Percentiles rank a stretch among this genome's conserved stretches.
Evolutionary conservation across 2,113 vertebrate genomes (phyloP).

Genomic region (Gallinago jamesoni): DNA sequence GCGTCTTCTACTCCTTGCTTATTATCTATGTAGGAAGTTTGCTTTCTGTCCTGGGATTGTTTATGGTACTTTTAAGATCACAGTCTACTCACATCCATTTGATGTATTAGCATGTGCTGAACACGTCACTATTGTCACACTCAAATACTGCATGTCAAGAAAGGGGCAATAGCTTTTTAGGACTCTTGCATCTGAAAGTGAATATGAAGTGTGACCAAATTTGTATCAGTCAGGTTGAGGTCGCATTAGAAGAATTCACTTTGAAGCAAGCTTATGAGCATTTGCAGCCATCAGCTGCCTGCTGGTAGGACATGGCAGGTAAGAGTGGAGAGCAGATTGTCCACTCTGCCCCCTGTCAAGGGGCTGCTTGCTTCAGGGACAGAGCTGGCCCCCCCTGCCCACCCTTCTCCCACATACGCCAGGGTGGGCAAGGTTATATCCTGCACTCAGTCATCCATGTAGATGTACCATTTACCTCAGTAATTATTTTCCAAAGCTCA

Average conservation of each 20-base stretch:
- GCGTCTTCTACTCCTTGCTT: background rate
- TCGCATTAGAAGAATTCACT: background rate
- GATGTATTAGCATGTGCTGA: background rate
- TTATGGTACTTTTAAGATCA: background rate
- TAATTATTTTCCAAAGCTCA: background rate
- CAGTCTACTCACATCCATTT: background rate
- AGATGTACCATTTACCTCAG: background rate
- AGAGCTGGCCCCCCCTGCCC: background rate
- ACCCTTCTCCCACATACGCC: accelerated
- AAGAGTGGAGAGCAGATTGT: background rate
- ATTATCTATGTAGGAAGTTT: background rate
- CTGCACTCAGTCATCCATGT: background rate
- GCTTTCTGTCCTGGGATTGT: background rate
- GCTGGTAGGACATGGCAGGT: background rate
- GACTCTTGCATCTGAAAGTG: background rate
- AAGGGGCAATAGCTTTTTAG: background rate
- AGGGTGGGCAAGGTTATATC: background rate
- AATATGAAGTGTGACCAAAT: background rate
- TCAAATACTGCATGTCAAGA: background rate
- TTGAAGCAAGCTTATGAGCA: background rate
- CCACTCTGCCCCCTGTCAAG: accelerated
- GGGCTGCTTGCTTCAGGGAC: background rate
- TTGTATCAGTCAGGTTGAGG: background rate
- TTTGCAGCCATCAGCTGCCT: background rate
- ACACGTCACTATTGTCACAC: background rate